Conservation (phyloP, 2,888 invertebrate species). For the Drosophila emarginata region DNA sequence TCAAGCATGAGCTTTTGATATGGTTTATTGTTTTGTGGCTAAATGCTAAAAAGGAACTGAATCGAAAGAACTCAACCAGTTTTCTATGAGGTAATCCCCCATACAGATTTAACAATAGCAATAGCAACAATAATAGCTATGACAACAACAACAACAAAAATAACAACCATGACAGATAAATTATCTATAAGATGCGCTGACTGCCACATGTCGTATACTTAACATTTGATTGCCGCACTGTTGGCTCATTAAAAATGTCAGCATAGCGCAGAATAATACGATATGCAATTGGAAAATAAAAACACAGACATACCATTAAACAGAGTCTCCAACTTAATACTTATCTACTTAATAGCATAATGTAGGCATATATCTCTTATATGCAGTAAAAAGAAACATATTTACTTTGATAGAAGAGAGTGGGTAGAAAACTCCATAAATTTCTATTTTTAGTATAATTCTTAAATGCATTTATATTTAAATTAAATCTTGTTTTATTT, state of each 20-base stretch:
- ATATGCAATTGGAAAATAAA: slow-evolving; percentile 31
- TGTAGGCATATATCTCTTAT: not conserved
- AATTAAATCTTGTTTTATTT: no score
- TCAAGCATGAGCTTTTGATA: slow-evolving; percentile 25
- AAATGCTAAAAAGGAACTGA: slow-evolving; percentile 34
- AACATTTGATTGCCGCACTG: slow-evolving; percentile 48
- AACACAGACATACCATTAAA: slow-evolving; percentile 14
- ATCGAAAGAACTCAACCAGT: slow-evolving; percentile 19
- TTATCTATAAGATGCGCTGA: slow-evolving; percentile 38
- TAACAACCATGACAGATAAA: slow-evolving; percentile 38
- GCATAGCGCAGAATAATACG: slow-evolving; percentile 25
- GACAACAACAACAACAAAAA: slow-evolving; percentile 17
- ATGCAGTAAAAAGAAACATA: no score
- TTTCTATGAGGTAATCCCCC: slow-evolving; percentile 17
- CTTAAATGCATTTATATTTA: no score
- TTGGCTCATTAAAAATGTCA: slow-evolving; percentile 60
- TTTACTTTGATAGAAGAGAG: no score
- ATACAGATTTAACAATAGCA: slow-evolving; percentile 10
- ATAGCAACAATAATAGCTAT: slow-evolving; percentile 9
- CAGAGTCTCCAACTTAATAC: not conserved
- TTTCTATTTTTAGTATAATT: no score
- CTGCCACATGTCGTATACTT: slow-evolving; percentile 35
- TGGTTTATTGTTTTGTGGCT: slow-evolving; percentile 18
- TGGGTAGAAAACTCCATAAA: no score
- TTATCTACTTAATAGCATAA: not conserved